These are phyloP conservation scores for Gibbula magus DNA, from an alignment of 2,888 invertebrate species.

Conservation along the genomic window DNA sequence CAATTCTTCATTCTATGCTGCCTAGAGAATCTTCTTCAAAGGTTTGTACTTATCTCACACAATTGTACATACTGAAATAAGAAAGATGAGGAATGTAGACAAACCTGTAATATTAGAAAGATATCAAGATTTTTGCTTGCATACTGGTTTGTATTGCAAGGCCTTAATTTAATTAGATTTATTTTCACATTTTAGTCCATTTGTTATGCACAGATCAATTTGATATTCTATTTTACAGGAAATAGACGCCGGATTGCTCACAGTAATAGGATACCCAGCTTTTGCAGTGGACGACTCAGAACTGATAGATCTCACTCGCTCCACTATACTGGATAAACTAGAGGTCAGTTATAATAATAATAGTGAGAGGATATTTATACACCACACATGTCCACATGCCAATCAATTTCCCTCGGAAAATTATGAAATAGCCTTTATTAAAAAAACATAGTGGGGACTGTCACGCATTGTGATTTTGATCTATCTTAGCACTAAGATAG, in stretches of 20 bases:
- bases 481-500: no score
- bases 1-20: conserved; percentile 86
- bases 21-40: conserved; percentile 79
- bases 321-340: conserved; percentile 62
- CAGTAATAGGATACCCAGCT: conserved; percentile 97
- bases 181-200: no score
- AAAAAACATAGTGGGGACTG: no score
- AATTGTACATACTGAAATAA: no score
- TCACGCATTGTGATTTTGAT: no score
- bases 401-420: no score
- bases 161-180: neutral
- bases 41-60: conserved; percentile 57
- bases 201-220: no score
- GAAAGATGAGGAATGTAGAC: no score
- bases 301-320: conserved; percentile 86
- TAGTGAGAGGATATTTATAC: no score
- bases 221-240: conserved; percentile 82
- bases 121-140: neutral
- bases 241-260: conserved; percentile 93
- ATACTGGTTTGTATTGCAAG: neutral
- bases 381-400: no score
- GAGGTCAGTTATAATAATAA: conserved; percentile 52
- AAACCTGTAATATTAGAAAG: neutral
- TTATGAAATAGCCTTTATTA: no score
- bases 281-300: conserved; percentile 98